A percentile compares a stretch with the other conserved stretches of the same genome.
These are phyloP conservation scores for Cydia amplana DNA, from an alignment of 1,140 invertebrate species.

Conservation along the genomic window DNA sequence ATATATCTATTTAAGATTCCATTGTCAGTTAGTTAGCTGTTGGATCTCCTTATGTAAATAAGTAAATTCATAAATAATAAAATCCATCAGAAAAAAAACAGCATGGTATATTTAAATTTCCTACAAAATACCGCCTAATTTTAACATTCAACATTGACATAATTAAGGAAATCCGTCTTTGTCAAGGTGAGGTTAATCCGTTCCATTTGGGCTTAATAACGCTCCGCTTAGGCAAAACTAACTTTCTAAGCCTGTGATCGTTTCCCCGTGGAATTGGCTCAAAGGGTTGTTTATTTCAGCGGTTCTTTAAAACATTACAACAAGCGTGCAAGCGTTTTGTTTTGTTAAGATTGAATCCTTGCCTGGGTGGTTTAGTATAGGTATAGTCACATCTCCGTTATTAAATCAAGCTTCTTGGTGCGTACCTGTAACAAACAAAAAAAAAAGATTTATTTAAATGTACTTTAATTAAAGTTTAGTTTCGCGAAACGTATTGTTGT, in stretches of 20 bases:
- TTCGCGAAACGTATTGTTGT: not conserved
- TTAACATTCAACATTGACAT: slow-evolving; percentile 8
- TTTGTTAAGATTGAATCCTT: not conserved
- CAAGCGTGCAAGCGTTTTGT: not conserved
- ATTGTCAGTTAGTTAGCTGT: no score
- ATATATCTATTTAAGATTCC: no score
- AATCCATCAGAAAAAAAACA: not conserved
- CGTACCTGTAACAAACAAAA: slow-evolving; percentile 35
- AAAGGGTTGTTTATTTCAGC: slow-evolving; percentile 5
- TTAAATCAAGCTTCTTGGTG: not conserved
- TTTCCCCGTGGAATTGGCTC: slow-evolving; percentile 3
- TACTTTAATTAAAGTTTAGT: not conserved
- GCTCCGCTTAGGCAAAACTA: slow-evolving; percentile 2
- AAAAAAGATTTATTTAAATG: not conserved
- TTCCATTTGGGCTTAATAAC: slow-evolving; percentile 19
- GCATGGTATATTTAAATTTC: not conserved
- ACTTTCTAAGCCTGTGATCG: slow-evolving; percentile 11
- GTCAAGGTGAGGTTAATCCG: slow-evolving; percentile 13
- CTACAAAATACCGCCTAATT: slow-evolving; percentile 4
- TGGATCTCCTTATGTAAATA: no score
- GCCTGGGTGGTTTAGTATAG: not conserved
- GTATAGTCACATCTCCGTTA: not conserved
- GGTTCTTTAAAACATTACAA: not conserved
- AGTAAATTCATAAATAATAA: not conserved
- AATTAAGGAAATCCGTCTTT: slow-evolving; percentile 16